These are phyloP conservation scores for Metacarcinus magister DNA, from an alignment of 2,888 invertebrate genomes.

Conservation along the genomic window DNA sequence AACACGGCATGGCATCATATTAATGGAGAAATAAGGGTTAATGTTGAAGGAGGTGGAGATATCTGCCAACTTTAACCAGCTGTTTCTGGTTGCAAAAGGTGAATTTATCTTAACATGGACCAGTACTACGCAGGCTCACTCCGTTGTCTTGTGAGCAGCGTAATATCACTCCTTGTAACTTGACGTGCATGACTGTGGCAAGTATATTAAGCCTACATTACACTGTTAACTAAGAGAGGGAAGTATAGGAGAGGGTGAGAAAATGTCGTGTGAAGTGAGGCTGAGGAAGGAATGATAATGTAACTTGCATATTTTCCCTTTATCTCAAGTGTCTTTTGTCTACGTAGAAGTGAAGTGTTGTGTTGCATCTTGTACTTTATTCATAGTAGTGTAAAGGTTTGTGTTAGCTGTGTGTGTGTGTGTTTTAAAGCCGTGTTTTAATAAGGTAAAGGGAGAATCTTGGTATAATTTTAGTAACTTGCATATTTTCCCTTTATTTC, in stretches of 20 bases:
- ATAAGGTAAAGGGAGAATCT: background rate
- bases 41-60: background rate
- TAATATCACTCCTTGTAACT: background rate
- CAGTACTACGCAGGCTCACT: conserved; percentile 77
- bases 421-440: background rate
- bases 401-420: background rate
- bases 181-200: conserved; percentile 55
- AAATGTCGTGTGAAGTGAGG: background rate
- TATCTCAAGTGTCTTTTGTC: conserved; percentile 17
- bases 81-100: conserved; percentile 6
- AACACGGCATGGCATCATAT: background rate
- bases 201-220: conserved; percentile 12
- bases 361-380: background rate
- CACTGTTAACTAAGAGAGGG: background rate
- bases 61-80: conserved; percentile 50
- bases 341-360: background rate
- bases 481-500: background rate
- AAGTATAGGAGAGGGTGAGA: background rate
- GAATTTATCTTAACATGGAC: background rate
- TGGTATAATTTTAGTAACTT: background rate
- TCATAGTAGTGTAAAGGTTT: too few species aligned
- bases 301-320: background rate
- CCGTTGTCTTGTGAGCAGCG: conserved; percentile 67
- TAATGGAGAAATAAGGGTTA: background rate
- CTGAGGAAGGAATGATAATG: background rate